Evolutionary conservation across 2,888 invertebrate species (phyloP).

Genomic region (Slavum lentiscoides): DNA sequence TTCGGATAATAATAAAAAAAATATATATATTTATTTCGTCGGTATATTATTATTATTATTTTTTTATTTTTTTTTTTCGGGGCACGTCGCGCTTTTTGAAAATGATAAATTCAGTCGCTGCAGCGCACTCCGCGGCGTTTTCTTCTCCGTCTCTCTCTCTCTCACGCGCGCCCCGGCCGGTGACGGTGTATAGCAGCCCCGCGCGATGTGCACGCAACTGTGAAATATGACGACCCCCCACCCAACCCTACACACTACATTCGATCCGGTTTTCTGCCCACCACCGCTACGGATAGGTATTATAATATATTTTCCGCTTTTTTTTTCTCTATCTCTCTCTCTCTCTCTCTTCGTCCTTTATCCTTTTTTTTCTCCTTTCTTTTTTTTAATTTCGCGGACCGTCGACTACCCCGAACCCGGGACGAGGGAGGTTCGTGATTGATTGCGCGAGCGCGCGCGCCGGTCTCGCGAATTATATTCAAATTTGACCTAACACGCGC

Average conservation of each 20-base stretch:
- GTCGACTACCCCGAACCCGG: conserved; percentile 54
- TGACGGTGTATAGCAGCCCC: no score
- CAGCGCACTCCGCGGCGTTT: not conserved
- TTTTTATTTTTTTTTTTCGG: conserved; percentile 21
- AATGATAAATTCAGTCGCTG: conserved; percentile 46
- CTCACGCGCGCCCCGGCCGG: not conserved
- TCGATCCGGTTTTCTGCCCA: conserved; percentile 48
- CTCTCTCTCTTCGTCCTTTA: not conserved
- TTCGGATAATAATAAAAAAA: no score
- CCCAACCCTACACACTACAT: conserved; percentile 18
- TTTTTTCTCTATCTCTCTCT: conserved; percentile 23
- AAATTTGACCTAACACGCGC: conserved; percentile 44
- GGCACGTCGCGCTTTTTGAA: conserved; percentile 31
- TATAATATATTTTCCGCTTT: conserved; percentile 25
- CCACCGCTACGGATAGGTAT: conserved; percentile 34
- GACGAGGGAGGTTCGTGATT: conserved; percentile 28
- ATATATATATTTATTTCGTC: conserved; percentile 15
- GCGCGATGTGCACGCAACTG: conserved; percentile 46
- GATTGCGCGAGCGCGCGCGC: conserved; percentile 18
- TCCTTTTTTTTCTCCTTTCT: not conserved
- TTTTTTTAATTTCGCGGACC: conserved; percentile 56
- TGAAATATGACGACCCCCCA: conserved; percentile 47
- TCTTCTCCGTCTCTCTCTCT: not conserved
- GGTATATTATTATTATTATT: conserved; percentile 12
- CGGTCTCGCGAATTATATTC: conserved; percentile 48